Percentiles rank a stretch among this genome's conserved stretches.
These are phyloP conservation scores for Amphiprion ocellaris DNA, from an alignment of 2,113 vertebrate species.

Conservation along the genomic window DNA sequence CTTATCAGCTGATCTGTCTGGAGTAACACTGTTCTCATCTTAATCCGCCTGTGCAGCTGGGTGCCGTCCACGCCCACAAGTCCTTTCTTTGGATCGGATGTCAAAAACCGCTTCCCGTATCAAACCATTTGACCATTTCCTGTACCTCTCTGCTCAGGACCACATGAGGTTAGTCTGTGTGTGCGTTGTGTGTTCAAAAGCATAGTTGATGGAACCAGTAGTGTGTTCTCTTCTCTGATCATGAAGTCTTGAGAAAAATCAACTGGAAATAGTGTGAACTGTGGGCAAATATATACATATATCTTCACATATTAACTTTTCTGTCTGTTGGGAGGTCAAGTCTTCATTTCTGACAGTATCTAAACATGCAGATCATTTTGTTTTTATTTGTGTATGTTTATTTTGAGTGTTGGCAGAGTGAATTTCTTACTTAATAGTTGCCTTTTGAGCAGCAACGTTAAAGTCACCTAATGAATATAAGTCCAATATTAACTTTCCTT, in stretches of 20 bases:
- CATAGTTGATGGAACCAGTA: not conserved
- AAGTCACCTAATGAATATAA: too few species aligned
- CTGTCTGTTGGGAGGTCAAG: too few species aligned
- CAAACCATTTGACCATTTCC: slow-evolving; percentile 64
- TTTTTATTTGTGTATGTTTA: too few species aligned
- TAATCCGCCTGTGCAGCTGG: slow-evolving; percentile 64
- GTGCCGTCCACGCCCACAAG: slow-evolving; percentile 62
- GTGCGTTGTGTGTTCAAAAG: not conserved
- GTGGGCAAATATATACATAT: not conserved
- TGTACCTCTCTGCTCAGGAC: slow-evolving; percentile 14
- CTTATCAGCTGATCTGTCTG: slow-evolving; percentile 81
- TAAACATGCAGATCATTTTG: too few species aligned
- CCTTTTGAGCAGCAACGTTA: too few species aligned
- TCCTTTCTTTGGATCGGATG: slow-evolving; percentile 67
- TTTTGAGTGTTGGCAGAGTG: too few species aligned
- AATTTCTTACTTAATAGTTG: too few species aligned
- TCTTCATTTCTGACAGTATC: too few species aligned
- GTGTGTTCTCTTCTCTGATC: not conserved
- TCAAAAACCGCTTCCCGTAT: slow-evolving; percentile 73
- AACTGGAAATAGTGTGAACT: too few species aligned
- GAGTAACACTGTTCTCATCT: slow-evolving; percentile 69
- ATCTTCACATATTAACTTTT: too few species aligned
- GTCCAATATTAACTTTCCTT: too few species aligned
- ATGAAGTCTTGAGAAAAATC: not conserved
- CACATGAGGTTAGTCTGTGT: not conserved